Evolutionary conservation across 2,113 vertebrate genomes (phyloP).

Genomic region (Balaenoptera acutorostrata): DNA sequence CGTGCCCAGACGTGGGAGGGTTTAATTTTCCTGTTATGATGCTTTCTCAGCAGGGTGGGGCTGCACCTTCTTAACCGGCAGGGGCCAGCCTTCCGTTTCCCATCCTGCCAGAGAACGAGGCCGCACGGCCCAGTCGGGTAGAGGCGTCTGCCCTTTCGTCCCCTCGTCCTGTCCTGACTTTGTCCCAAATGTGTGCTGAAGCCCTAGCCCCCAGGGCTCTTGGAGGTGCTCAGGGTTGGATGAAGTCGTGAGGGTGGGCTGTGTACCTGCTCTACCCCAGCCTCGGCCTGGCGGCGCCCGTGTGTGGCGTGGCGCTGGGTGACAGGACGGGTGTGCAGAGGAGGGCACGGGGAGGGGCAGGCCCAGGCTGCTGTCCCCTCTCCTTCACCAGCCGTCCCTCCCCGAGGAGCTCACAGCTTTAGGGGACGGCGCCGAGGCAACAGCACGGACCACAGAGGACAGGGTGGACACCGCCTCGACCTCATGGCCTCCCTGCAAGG

Average conservation of each 20-base stretch:
- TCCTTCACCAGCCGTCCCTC: neutral
- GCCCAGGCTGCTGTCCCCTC: neutral
- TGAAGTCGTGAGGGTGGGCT: neutral
- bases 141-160: neutral
- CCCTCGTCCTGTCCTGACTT: neutral
- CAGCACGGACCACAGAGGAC: neutral
- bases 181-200: neutral
- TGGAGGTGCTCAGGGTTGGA: neutral
- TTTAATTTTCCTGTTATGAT: neutral
- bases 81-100: neutral
- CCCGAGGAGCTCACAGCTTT: neutral
- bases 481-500: neutral
- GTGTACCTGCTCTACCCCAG: neutral
- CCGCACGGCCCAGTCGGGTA: neutral
- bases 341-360: neutral
- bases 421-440: no score
- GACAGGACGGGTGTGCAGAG: neutral
- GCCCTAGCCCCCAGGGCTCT: neutral
- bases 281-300: fast-evolving
- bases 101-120: neutral
- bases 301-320: neutral
- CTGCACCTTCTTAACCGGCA: neutral
- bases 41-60: neutral
- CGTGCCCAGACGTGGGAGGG: neutral
- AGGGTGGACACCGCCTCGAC: neutral